phyloP scores from a whole-genome alignment of 2,888 invertebrate genomes.

The Achlya flavicornis region DNA sequence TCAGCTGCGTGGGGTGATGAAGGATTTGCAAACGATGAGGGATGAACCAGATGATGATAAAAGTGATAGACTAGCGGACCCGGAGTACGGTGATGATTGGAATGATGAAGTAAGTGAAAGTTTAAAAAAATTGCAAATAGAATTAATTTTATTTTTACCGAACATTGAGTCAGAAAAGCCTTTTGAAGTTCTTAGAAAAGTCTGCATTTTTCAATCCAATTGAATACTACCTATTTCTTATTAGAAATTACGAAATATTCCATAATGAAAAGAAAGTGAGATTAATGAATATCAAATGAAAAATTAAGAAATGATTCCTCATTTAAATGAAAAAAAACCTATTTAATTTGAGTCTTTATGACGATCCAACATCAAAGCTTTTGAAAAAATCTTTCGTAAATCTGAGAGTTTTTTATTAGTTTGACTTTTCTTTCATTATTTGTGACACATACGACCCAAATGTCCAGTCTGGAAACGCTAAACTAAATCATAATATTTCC shows the following conservation, averaged over 20 bases:
- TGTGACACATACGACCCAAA: slow-evolving; percentile 10
- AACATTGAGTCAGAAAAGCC: no score
- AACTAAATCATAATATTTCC: slow-evolving; percentile 9
- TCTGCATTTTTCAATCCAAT: no score
- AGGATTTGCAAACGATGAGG: slow-evolving; percentile 62
- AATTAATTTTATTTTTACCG: background rate
- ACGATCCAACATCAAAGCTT: background rate
- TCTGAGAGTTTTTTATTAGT: background rate
- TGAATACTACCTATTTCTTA: no score
- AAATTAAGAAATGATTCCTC: no score
- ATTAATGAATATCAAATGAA: no score
- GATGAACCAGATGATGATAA: slow-evolving; percentile 45
- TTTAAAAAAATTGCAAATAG: background rate
- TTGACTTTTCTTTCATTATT: background rate
- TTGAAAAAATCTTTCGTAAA: background rate
- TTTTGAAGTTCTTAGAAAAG: no score
- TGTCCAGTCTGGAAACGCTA: slow-evolving; percentile 5
- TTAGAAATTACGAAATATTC: no score
- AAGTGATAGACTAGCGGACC: slow-evolving; percentile 47
- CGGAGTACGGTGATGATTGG: slow-evolving; percentile 65
- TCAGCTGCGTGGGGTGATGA: slow-evolving; percentile 61
- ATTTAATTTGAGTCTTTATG: background rate
- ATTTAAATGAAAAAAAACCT: no score
- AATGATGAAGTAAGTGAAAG: slow-evolving; percentile 65
- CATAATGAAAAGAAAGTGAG: no score